These are phyloP conservation scores for Machaerirhynchus nigripectus DNA, from an alignment of 2,113 vertebrate species.

Conservation along the genomic window DNA sequence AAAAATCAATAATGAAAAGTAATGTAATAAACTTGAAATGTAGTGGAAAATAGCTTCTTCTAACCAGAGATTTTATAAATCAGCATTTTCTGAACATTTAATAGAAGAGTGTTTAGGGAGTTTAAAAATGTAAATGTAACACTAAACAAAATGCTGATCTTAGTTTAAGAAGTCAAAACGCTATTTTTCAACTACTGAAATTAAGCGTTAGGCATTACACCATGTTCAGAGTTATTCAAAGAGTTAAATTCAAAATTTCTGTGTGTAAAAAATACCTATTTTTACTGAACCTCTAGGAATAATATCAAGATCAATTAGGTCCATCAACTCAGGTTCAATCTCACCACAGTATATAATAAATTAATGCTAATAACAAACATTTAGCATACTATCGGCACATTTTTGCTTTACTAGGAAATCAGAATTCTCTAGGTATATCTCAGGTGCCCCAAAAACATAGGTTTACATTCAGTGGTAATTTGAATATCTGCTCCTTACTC, in stretches of 20 bases:
- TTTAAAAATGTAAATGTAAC: not conserved
- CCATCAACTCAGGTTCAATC: no score
- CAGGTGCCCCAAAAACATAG: fast-evolving
- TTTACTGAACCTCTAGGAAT: not conserved
- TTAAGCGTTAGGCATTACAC: not conserved
- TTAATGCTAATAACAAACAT: not conserved
- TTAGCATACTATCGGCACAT: not conserved
- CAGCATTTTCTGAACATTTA: not conserved
- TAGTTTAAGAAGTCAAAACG: not conserved
- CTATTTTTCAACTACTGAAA: not conserved
- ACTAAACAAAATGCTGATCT: not conserved
- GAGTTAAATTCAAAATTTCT: not conserved
- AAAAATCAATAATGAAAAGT: not conserved
- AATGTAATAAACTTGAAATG: not conserved
- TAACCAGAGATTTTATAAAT: not conserved
- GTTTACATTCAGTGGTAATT: not conserved
- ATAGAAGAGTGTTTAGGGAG: not conserved
- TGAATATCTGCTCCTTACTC: not conserved
- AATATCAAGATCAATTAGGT: not conserved
- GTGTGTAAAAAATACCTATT: not conserved
- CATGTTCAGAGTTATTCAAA: not conserved
- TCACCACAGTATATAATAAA: not conserved
- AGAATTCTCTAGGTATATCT: not conserved
- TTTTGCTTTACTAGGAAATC: not conserved
- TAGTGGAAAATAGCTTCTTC: not conserved